Conservation (phyloP, 2,797 vertebrate species). For the Cuniculus paca region DNA sequence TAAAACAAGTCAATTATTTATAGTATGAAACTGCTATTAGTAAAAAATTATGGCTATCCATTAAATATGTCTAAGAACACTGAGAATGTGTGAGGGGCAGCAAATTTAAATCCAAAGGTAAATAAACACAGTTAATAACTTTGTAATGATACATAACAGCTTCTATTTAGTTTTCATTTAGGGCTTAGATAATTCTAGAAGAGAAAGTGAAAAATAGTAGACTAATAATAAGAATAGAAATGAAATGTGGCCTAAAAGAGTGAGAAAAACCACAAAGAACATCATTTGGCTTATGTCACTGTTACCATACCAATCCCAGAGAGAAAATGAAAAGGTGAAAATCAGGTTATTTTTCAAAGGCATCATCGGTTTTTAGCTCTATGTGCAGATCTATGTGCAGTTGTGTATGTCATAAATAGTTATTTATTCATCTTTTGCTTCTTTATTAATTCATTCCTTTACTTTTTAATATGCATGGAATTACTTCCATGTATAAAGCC, state of each 20-base stretch:
- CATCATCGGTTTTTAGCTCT: neutral
- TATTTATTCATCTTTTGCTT: neutral
- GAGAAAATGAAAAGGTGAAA: neutral
- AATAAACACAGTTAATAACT: neutral
- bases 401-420: neutral
- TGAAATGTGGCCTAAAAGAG: neutral
- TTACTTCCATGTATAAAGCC: neutral
- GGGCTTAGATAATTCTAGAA: neutral
- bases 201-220: neutral
- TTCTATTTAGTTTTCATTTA: conserved; percentile 38
- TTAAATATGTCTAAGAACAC: neutral
- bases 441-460: neutral
- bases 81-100: neutral
- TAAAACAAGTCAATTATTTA: neutral
- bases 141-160: neutral
- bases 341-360: conserved; percentile 13
- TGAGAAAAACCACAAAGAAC: neutral
- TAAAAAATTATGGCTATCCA: neutral
- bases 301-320: neutral
- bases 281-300: neutral
- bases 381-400: neutral
- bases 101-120: neutral
- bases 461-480: neutral
- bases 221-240: neutral
- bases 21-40: neutral